Percentiles rank a stretch among this genome's conserved stretches.
These are phyloP conservation scores for Agriopis marginaria DNA, from an alignment of 2,888 invertebrate genomes.

Conservation along the genomic window DNA sequence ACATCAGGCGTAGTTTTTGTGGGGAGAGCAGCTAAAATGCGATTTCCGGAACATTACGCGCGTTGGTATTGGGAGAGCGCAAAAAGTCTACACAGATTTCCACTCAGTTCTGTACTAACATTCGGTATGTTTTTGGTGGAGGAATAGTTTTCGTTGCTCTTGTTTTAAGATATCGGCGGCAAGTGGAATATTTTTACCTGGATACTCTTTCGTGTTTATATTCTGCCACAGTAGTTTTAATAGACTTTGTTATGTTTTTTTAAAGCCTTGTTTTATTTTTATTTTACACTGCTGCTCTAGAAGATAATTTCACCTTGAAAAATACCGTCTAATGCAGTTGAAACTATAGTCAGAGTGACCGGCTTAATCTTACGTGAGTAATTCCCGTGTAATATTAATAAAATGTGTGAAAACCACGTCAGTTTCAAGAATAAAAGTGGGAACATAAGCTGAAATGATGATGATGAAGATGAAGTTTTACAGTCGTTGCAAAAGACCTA, in stretches of 20 bases:
- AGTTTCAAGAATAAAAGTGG: no score
- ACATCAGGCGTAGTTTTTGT: constrained; percentile 53
- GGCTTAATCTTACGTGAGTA: no score
- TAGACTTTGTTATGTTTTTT: neutral
- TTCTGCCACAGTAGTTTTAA: neutral
- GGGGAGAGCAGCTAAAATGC: constrained; percentile 50
- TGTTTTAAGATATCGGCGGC: constrained; percentile 14
- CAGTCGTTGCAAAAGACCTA: no score
- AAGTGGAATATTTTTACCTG: neutral
- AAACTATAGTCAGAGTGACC: no score
- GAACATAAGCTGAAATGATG: no score
- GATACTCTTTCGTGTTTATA: neutral
- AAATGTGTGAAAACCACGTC: no score
- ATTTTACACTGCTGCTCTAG: no score
- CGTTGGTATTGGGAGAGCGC: constrained; percentile 48
- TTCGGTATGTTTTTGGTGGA: constrained; percentile 37
- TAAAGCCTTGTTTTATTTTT: neutral
- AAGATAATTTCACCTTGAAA: no score
- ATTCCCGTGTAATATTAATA: no score
- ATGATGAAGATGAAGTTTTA: no score
- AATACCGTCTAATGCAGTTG: no score
- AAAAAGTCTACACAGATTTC: constrained; percentile 62
- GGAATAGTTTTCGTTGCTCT: constrained; percentile 15
- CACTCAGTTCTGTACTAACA: constrained; percentile 50
- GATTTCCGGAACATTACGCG: constrained; percentile 59